Base-by-base conservation (phyloP, 2,113 vertebrate species). In the Halichoeres trimaculatus region DNA sequence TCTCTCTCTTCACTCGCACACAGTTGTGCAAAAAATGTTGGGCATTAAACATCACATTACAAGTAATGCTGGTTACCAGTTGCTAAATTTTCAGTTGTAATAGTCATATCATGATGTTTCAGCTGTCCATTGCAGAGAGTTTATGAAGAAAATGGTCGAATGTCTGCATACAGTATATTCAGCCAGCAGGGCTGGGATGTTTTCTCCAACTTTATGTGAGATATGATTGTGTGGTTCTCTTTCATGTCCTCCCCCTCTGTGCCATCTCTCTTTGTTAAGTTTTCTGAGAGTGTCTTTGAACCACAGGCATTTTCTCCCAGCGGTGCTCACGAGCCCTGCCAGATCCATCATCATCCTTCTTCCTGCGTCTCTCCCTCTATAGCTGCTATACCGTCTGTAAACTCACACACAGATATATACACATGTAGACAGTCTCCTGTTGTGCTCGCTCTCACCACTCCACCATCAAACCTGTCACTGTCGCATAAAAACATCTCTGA, bases 191-290 rank as follows among this genome's bases (percentile, higher is more conserved):
- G 52, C 76, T 10, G 17, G 71, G 83, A 78, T 87, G 85, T 87
- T 92, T 88, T 82, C 72, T 72, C 76, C 73, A 78, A 87, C 64
- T 88, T 87, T 84, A 83, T 86, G 74, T 90, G 90, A 90, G 89
- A 90, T 84, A 70, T 86, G 86, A 90, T 88, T 82, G 85, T 87
- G 85, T 84, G 45, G 75, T 70, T 88, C 70, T 56, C 71, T 89
- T 92, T 90, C 78, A 87, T 89, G 81, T 59, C 60, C 72, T 81
- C 78, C 68, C 89, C 89, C 87, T 86, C 88, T 88, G 85, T 68
- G 89, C 70, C 78, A 86, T 84, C 86, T 81, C 72, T 86, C 85
- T 88, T 90, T 92, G 89, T 91, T 90, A 88, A 83, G 86, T 91
- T 91, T 87, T 78, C 84, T 55, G 83, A 85, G 78, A 84, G 83